A percentile compares a stretch with the other conserved stretches of the same genome.
Evolutionary conservation across 2,888 invertebrate species (phyloP).

Genomic region (Orthonychiurus folsomi): DNA sequence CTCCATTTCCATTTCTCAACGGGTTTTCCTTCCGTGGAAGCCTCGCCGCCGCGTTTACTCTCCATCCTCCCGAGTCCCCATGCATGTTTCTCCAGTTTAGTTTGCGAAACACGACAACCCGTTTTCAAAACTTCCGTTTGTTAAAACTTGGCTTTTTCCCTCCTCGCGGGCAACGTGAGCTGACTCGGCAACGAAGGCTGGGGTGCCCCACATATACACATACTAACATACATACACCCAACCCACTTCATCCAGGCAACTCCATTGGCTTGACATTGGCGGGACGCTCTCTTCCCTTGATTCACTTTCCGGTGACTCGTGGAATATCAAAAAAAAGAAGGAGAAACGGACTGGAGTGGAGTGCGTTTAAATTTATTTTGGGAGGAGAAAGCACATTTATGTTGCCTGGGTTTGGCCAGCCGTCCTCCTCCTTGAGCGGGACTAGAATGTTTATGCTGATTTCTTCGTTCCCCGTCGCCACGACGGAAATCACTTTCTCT

Average conservation of each 20-base stretch:
- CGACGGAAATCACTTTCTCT: neutral
- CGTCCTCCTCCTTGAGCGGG: neutral
- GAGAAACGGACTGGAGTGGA: slow-evolving; percentile 8
- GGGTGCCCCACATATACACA: no score
- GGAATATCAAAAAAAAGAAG: slow-evolving; percentile 28
- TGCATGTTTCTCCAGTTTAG: slow-evolving; percentile 6
- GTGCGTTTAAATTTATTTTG: neutral
- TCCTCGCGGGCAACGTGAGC: slow-evolving; percentile 24
- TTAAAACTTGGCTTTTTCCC: slow-evolving; percentile 37
- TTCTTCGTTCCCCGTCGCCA: neutral
- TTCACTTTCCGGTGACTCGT: slow-evolving; percentile 31
- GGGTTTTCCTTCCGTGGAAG: no score
- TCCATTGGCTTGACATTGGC: no score
- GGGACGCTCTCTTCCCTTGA: no score
- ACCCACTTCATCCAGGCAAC: no score
- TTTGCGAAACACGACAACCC: slow-evolving; percentile 32
- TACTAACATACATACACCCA: no score
- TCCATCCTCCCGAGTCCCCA: neutral
- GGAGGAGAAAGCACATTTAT: neutral
- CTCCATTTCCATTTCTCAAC: no score
- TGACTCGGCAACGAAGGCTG: no score
- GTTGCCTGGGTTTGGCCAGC: neutral
- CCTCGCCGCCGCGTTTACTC: neutral
- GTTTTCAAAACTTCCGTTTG: slow-evolving; percentile 35
- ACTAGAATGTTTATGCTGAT: neutral